A percentile compares a stretch with the other conserved stretches of the same genome.
Conservation (phyloP, 1,140 invertebrate species). For the Dreissena rostriformis region DNA sequence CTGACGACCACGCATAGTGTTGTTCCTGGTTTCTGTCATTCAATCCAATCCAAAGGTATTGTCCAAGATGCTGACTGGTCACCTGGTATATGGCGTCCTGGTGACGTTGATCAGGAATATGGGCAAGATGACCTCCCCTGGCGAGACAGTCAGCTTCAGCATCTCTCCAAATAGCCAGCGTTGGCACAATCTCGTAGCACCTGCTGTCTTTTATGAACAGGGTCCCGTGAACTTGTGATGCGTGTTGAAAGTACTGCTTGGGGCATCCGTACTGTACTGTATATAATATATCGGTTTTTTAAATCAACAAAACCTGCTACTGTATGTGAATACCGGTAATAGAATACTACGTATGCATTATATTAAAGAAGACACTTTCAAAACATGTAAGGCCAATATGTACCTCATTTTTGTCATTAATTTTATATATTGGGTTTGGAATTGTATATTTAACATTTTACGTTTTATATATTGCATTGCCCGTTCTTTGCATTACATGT, state of each 20-base stretch:
- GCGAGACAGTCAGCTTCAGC: conserved; percentile 14
- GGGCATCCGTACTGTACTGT: no score
- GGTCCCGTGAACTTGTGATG: not conserved
- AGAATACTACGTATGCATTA: no score
- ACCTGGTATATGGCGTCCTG: conserved; percentile 14
- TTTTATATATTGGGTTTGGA: no score
- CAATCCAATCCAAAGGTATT: conserved; percentile 20
- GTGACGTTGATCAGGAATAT: conserved; percentile 14
- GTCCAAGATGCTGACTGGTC: not conserved
- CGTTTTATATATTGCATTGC: no score
- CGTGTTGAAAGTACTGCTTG: not conserved
- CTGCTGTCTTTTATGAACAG: not conserved
- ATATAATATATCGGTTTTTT: no score
- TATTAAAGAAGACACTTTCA: no score
- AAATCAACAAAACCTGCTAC: no score
- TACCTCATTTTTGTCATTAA: no score
- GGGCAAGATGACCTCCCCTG: conserved; percentile 26
- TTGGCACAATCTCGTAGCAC: not conserved
- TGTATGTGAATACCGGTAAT: no score
- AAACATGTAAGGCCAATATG: no score
- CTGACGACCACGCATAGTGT: conserved; percentile 23
- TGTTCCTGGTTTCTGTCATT: conserved; percentile 24
- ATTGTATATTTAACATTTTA: no score
- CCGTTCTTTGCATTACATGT: no score
- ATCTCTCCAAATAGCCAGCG: not conserved